Base-by-base conservation (phyloP, 2,888 invertebrate species). In the Dicranocentrus wangi region DNA sequence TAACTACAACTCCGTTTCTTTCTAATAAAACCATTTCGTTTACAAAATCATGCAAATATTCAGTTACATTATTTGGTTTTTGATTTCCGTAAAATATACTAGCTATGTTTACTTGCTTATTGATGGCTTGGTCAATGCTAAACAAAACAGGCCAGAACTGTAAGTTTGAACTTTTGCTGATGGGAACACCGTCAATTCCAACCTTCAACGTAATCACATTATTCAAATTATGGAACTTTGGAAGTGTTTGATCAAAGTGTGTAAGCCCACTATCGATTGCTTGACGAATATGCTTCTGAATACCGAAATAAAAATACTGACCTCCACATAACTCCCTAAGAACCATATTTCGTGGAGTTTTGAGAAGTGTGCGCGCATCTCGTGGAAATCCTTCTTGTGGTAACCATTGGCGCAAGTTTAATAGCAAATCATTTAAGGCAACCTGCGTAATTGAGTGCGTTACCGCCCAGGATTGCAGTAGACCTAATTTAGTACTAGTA, bases 71-170 rank as follows among this genome's bases (percentile, higher is more conserved):
- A 0, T 21, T 21, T 19, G 81, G 81, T 51, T 81, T 81, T 8
- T 19, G 17, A 1, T 58, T 17, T 1, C 77, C 81, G 23, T 28
- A 71, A 66, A 60, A 81, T n/a, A 77, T 42, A 27, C 28, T 21
- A 10, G 61, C 23, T 2, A 71, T 39, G 51, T 65, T 42, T 1
- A 65, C 43, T 13, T 60, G 42, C 13, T 1, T 1, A 5, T 15
- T 3, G 19, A 15, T 8, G 10, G 43, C 21, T 28, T 73, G 73
- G 27, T 81, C 71, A 17, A 81, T 13, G 13, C 1, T 25, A 1
- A 19, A 23, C n/a, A 81, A 23, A 15, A 81, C 66, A 17, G 77
- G 81, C 81, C 81, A 81, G 65, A 81, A 81, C n/a, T 72, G 70
- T 10, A 51, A 15, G 17, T 61, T 76, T 17, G 71, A 71, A 51